Evolutionary conservation across 2,797 vertebrate genomes (phyloP).

Genomic region (Aeoliscus strigatus): DNA sequence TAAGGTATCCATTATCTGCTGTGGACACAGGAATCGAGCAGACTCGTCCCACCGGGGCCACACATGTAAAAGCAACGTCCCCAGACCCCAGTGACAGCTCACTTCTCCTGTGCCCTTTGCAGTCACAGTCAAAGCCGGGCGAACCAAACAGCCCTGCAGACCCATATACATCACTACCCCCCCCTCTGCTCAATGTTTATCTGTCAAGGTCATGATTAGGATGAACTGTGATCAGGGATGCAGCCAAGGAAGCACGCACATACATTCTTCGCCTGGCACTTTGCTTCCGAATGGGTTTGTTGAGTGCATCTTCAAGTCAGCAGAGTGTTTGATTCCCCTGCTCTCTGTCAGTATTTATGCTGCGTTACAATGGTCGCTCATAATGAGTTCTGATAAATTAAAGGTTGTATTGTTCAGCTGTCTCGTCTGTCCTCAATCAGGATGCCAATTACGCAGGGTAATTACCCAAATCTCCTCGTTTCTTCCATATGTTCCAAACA

Average conservation of each 20-base stretch:
- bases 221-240: constrained; percentile 64
- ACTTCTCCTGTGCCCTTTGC: constrained; percentile 53
- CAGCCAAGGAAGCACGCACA: constrained; percentile 9
- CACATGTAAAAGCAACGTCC: constrained; percentile 34
- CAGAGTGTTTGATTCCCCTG: constrained; percentile 65
- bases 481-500: constrained; percentile 74
- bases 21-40: constrained; percentile 39
- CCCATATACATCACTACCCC: constrained; percentile 59
- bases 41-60: constrained; percentile 22
- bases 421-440: constrained; percentile 85
- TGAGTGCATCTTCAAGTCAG: constrained; percentile 65
- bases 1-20: constrained; percentile 61
- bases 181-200: constrained; percentile 57
- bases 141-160: constrained; percentile 17
- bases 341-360: constrained; percentile 71
- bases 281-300: too few species aligned
- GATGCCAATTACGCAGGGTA: constrained; percentile 90
- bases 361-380: constrained; percentile 68
- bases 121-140: constrained; percentile 37
- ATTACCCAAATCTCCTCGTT: constrained; percentile 83
- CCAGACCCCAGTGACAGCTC: constrained; percentile 47
- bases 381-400: constrained; percentile 80
- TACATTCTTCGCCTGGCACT: too few species aligned
- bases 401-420: constrained; percentile 78
- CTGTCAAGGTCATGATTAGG: constrained; percentile 67